Evolutionary conservation across 2,888 invertebrate species (phyloP), one percentile per base, ranked within the genome.

Genomic region (Pseudococcus longispinus): DNA sequence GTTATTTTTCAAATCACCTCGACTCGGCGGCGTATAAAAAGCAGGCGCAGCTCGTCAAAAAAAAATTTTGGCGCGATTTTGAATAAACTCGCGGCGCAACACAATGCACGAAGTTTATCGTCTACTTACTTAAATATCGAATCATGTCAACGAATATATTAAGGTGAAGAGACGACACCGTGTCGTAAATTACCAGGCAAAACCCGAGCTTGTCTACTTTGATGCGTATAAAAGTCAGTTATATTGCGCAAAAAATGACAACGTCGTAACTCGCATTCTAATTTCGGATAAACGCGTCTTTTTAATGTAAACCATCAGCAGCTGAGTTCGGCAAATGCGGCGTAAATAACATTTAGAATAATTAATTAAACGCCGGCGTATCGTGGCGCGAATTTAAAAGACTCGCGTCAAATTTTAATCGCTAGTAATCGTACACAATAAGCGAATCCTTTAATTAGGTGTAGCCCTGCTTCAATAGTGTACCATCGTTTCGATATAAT

Each of bases 211-310:
- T 83, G 83, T 83, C 83, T 83, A 29, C 55, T 83, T 83, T 29
- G 83, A 83, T 23, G 83, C 13, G 83, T 29, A 55, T 55, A 55
- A 83, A 29, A 83, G 83, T 83, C 83, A 83, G 83, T 46, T 46
- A 83, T 51, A 83, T 26, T 70, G 29, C 23, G 60, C 65, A 60
- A 60, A 84, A 84, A 84, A 84, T 84, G 84, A 84, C 84, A 65
- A 84, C 70, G 84, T 84, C 84, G 84, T 84, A 84, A 84, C 84
- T 84, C 84, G 84, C 84, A 65, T 84, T 84, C 84, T 84, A 84
- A 84, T 65, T 60, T 65, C 37, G 84, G 65, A 51, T 84, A 84
- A 84, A 84, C 65, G 60, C 18, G 18, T n/a, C 84, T 70, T 84
- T 84, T 70, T 84, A 84, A 42, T 84, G 84, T 42, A 42, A 84